phyloP scores from a whole-genome alignment of 2,113 vertebrate species.

The Neodon shergylaensis region DNA sequence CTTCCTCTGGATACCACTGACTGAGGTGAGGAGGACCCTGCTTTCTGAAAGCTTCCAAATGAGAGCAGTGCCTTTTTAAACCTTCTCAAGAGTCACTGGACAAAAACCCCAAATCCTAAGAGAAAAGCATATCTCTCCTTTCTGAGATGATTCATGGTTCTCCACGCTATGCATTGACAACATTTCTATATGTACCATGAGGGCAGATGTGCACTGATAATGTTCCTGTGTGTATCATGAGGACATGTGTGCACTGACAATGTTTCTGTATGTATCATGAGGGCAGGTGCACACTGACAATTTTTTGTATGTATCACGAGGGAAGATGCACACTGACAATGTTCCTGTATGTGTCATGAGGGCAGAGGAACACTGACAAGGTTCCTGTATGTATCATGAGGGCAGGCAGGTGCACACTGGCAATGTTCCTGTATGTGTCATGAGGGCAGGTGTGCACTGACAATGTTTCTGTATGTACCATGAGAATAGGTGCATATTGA shows the following conservation, averaged over 20 bases:
- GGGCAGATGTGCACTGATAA: too few relatives aligned
- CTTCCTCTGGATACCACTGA: background rate
- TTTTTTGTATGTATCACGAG: too few relatives aligned
- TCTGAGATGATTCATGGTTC: background rate
- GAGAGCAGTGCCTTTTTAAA: background rate
- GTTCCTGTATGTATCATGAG: too few relatives aligned
- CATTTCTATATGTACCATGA: too few relatives aligned
- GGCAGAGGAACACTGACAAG: background rate
- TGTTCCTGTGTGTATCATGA: too few relatives aligned
- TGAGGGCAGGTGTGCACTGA: background rate
- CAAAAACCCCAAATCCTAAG: background rate
- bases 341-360: too few relatives aligned
- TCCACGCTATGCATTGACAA: background rate
- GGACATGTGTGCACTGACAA: too few relatives aligned
- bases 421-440: background rate
- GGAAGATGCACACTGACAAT: background rate
- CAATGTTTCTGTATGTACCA: background rate
- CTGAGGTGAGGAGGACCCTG: background rate
- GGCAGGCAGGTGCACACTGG: background rate
- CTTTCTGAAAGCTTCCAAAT: background rate
- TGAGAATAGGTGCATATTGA: background rate
- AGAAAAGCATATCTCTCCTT: background rate
- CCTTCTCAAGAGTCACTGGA: background rate
- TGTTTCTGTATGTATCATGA: too few relatives aligned
- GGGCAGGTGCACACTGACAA: too few relatives aligned